A percentile compares a stretch with the other conserved stretches of the same genome.
These are phyloP conservation scores for Marasmarcha lunaedactyla DNA, from an alignment of 2,888 invertebrate genomes.

Conservation along the genomic window DNA sequence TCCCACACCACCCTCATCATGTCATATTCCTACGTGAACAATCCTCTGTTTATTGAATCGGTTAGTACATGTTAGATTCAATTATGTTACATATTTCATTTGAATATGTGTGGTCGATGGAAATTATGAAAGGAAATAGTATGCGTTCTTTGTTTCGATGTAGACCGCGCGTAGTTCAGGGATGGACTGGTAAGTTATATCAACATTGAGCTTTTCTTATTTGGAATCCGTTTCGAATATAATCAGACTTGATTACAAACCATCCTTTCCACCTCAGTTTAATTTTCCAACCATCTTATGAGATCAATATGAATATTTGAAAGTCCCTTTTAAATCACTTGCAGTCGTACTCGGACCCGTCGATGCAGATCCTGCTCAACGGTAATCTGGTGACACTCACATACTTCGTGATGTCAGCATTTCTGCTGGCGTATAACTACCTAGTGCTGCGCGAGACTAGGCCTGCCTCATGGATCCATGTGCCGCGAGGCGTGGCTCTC, in stretches of 20 bases:
- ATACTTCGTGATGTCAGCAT: conserved; percentile 54
- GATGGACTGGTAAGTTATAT: too few relatives aligned
- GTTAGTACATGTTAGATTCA: conserved; percentile 23
- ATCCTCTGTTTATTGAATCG: conserved; percentile 47
- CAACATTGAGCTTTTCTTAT: too few relatives aligned
- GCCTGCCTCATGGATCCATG: conserved; percentile 26
- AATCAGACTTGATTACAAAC: too few relatives aligned
- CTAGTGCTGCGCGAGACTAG: conserved; percentile 36
- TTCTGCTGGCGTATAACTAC: conserved; percentile 49
- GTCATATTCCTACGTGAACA: conserved; percentile 33
- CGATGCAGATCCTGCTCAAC: conserved; percentile 47
- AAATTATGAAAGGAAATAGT: too few relatives aligned
- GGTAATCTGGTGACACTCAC: conserved; percentile 47
- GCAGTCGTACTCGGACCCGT: conserved; percentile 45
- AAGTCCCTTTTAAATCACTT: too few relatives aligned
- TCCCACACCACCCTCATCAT: conserved; percentile 44
- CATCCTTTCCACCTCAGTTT: too few relatives aligned
- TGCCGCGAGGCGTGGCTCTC: conserved; percentile 41
- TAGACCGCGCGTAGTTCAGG: too few relatives aligned
- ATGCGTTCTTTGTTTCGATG: too few relatives aligned
- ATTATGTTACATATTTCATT: neutral
- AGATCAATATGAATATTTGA: too few relatives aligned
- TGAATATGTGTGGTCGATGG: too few relatives aligned
- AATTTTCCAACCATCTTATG: too few relatives aligned
- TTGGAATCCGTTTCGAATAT: too few relatives aligned